Base-by-base conservation (phyloP, 2,888 invertebrate genomes). In the Dorcus hopei region DNA sequence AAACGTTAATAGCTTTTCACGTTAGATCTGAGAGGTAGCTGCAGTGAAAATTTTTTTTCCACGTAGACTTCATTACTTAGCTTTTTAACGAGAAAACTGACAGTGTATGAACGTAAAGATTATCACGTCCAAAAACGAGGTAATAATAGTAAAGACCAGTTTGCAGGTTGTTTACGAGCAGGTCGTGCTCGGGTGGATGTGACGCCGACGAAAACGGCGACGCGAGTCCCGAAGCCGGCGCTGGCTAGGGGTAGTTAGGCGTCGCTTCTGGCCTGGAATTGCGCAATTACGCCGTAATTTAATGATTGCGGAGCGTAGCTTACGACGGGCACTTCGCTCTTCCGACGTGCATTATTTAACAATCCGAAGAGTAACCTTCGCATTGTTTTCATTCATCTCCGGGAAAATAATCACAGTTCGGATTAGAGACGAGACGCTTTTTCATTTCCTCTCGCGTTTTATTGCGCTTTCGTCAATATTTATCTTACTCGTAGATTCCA, bases 201-300 rank as follows among this genome's bases (percentile, higher is more conserved):
- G 47, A 57, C 52, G 52, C 52, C 33, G 57, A 48, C 57, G 56
- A 57, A 60, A 60, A 60, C 57, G 42, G 38, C 42, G 52, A 54
- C 54, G 33, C 49, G 50, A 49, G 50, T 39, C 55, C 55, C 50
- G 49, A 57, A 57, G 47, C 53, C 53, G 57, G 49, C 57, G 57
- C 57, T 56, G 14, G 54, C 52, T 50, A 51, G 57, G 52, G 61
- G 57, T 62, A 61, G 65, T 65, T 61, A 64, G 62, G 61, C 59
- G 57, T 49, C 49, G 42, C 59, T 57, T 53, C 61, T 43, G 48
- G 61, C 61, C 56, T 58, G 54, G 54, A 63, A 65, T 65, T 65
- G 62, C 65, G 56, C 61, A 65, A 65, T 65, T 65, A 65, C 65
- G 42, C 49, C 41, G 58, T 65, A 65, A 65, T 65, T 65, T 63